Conservation (phyloP, 2,113 vertebrate species). For the Lagenorhynchus albirostris region DNA sequence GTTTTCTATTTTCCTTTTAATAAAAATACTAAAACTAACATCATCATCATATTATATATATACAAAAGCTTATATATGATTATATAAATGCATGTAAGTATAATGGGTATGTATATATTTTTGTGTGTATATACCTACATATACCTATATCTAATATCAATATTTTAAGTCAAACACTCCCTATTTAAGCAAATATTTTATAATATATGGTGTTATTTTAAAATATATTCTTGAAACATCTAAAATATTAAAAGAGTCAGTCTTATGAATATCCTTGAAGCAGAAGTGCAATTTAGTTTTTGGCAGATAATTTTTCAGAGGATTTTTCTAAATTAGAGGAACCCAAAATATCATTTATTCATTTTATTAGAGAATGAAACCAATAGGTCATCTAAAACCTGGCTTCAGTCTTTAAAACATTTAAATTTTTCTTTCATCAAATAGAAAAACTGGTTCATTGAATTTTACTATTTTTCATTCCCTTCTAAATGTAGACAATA, state of each 20-base stretch:
- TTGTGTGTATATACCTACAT: not conserved
- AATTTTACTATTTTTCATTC: not conserved
- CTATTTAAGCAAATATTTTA: not conserved
- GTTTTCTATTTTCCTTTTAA: not conserved
- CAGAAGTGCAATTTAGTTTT: not conserved
- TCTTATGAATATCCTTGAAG: not conserved
- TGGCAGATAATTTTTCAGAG: not conserved
- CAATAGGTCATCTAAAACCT: not conserved
- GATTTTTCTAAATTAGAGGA: not conserved
- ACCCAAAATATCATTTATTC: not conserved
- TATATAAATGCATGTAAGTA: not conserved
- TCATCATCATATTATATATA: not conserved
- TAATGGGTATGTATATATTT: not conserved
- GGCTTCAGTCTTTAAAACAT: not conserved
- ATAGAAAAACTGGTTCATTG: not conserved
- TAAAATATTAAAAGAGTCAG: not conserved
- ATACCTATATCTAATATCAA: not conserved
- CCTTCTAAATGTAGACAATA: not conserved
- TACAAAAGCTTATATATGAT: not conserved
- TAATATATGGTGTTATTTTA: not conserved
- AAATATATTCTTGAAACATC: not conserved
- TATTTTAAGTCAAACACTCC: not conserved
- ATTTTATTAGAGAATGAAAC: slow-evolving; percentile 7
- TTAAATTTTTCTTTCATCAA: not conserved
- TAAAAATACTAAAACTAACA: not conserved